Evolutionary conservation across 1,140 invertebrate genomes (phyloP).

Genomic region (Pemphigus obesinymphae): DNA sequence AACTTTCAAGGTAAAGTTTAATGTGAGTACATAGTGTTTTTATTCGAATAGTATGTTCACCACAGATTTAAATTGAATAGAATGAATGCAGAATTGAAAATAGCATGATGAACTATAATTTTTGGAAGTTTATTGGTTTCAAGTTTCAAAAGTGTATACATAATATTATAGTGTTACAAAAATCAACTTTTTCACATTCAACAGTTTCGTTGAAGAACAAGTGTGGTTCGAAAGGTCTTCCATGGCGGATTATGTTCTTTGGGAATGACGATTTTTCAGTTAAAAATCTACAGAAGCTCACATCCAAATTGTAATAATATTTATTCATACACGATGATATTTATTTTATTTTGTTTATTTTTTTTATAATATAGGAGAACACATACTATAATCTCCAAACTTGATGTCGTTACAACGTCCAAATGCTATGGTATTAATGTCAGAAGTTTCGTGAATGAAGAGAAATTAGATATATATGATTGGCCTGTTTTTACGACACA

Average conservation of each 20-base stretch:
- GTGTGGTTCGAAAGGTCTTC: conserved; percentile 43
- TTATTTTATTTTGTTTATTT: background rate
- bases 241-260: conserved; percentile 63
- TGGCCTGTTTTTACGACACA: conserved; percentile 56
- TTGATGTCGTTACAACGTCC: conserved; percentile 60
- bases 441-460: conserved; percentile 53
- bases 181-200: background rate
- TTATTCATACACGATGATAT: background rate
- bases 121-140: background rate
- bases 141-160: background rate
- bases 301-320: conserved; percentile 46
- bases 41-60: too few relatives aligned
- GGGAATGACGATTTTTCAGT: conserved; percentile 65
- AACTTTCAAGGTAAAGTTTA: too few relatives aligned
- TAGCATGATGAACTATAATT: background rate
- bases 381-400: conserved; percentile 49
- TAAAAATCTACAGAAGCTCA: conserved; percentile 55
- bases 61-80: too few relatives aligned
- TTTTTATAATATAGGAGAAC: conserved; percentile 51
- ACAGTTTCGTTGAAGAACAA: background rate
- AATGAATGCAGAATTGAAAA: too few relatives aligned
- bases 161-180: background rate
- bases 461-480: conserved; percentile 53
- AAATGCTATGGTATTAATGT: conserved; percentile 49
- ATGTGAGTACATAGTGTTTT: too few relatives aligned